Conservation (phyloP, 2,888 invertebrate species). For the Bellardia pandia region DNA sequence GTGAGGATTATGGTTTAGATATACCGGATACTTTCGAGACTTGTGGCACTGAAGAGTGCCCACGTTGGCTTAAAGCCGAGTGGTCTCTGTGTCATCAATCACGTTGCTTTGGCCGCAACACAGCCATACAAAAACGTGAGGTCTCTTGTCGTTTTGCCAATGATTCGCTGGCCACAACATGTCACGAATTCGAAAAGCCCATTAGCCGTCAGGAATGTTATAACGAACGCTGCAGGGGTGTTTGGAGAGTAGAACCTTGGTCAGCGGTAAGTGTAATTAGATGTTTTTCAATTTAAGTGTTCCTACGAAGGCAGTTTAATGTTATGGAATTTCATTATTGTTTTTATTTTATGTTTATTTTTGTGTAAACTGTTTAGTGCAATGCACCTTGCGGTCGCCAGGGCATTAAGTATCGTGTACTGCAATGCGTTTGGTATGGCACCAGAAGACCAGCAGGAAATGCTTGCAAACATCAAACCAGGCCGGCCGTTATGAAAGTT, state of each 20-base stretch:
- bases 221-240: constrained; percentile 92
- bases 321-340: not conserved
- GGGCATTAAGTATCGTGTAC: constrained; percentile 94
- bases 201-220: constrained; percentile 91
- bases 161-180: constrained; percentile 83
- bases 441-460: constrained; percentile 93
- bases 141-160: constrained; percentile 85
- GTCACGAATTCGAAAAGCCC: constrained; percentile 90
- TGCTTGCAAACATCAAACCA: constrained; percentile 90
- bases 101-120: constrained; percentile 90
- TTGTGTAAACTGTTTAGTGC: constrained; percentile 87
- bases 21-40: constrained; percentile 87
- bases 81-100: constrained; percentile 91
- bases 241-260: constrained; percentile 97
- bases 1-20: constrained; percentile 89
- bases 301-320: not conserved
- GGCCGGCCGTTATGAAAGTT: constrained; percentile 91
- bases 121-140: constrained; percentile 90
- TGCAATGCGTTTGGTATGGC: constrained; percentile 97
- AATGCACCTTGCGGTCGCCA: constrained; percentile 92
- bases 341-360: not conserved
- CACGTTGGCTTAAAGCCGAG: constrained; percentile 88
- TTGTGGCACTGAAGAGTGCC: constrained; percentile 89
- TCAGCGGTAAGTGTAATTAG: constrained; percentile 89
- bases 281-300: not conserved